Conservation (phyloP, 2,888 invertebrate genomes). For the Girardia tigrina region DNA sequence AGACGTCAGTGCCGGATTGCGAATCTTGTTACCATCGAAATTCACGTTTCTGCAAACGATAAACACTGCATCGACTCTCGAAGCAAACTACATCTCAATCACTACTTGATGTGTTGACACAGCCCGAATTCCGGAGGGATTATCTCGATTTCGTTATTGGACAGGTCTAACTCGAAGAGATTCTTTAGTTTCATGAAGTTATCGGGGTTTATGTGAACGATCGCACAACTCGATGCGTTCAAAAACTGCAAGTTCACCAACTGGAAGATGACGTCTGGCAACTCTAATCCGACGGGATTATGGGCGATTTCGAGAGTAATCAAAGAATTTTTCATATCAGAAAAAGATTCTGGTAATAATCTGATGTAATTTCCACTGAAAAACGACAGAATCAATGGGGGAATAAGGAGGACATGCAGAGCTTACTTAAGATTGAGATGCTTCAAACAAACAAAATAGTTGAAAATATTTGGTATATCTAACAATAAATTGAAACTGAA, state of each 20-base stretch:
- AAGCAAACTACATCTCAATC: too few relatives aligned
- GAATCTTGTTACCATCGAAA: not conserved
- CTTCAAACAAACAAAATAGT: not conserved
- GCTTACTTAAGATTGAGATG: not conserved
- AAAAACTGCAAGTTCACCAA: not conserved
- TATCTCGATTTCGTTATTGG: not conserved
- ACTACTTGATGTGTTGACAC: not conserved
- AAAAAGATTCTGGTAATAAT: not conserved
- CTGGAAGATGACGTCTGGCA: slow-evolving; percentile 10
- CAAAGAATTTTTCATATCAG: not conserved
- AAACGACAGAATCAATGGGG: not conserved
- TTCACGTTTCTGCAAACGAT: not conserved
- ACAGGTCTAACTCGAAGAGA: not conserved
- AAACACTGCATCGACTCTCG: too few relatives aligned
- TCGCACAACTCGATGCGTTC: not conserved
- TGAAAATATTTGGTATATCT: not conserved
- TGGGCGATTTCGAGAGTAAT: not conserved
- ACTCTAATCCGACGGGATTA: not conserved
- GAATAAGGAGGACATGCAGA: not conserved
- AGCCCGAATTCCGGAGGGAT: not conserved
- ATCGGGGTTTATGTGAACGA: not conserved
- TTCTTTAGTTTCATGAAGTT: not conserved
- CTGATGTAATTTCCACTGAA: not conserved
- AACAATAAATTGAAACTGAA: not conserved
- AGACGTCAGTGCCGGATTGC: not conserved